phyloP scores from a whole-genome alignment of 2,797 vertebrate species.

The Alauda arvensis region DNA sequence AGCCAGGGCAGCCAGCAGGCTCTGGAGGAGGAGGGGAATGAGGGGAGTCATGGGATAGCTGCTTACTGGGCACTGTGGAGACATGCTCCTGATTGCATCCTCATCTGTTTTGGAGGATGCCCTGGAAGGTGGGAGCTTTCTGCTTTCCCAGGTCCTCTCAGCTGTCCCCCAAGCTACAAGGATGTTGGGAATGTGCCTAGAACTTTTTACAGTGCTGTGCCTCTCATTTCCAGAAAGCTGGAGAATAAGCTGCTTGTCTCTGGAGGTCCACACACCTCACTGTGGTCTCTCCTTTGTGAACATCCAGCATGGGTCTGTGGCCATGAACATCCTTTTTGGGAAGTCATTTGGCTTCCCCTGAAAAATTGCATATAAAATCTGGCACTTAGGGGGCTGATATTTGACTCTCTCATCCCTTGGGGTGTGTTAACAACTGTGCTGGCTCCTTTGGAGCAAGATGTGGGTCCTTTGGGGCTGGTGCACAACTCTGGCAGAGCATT shows the following conservation, averaged over 20 bases:
- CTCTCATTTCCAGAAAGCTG: neutral
- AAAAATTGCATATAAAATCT: neutral
- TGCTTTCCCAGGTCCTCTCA: neutral
- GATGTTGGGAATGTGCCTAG: neutral
- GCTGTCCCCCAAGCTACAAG: neutral
- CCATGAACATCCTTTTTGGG: neutral
- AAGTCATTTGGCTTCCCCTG: neutral
- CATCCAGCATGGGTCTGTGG: neutral
- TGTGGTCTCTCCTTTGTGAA: neutral
- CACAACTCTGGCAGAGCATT: neutral
- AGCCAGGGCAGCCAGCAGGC: neutral
- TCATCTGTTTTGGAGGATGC: neutral
- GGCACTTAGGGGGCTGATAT: neutral
- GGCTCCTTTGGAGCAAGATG: neutral
- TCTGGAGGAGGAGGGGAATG: neutral
- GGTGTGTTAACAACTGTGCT: accelerated
- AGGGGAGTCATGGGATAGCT: neutral
- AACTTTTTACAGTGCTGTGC: neutral
- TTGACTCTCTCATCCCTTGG: neutral
- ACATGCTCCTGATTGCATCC: neutral
- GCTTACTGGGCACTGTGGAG: neutral
- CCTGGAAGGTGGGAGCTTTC: neutral
- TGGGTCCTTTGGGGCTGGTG: neutral
- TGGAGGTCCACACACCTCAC: neutral
- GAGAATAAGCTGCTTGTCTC: neutral